Conservation (phyloP, 2,113 vertebrate species). For the Thamnaconus septentrionalis region DNA sequence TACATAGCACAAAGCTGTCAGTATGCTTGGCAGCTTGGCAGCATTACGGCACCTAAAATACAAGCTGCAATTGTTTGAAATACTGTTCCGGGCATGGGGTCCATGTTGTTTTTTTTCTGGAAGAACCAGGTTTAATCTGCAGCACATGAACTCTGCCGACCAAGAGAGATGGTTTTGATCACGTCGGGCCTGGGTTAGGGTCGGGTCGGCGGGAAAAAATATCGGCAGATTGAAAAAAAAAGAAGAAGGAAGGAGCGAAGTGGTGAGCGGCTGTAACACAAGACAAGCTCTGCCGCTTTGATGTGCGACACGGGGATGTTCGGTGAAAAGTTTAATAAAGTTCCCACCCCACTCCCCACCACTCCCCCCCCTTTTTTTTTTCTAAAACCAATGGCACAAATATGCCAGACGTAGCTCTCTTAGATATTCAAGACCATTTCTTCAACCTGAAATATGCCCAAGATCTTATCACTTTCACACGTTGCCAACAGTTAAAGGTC, state of each 20-base stretch:
- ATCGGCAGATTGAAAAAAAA: constrained; percentile 36
- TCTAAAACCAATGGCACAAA: too few relatives aligned
- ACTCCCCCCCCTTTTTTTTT: too few relatives aligned
- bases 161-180: constrained; percentile 38
- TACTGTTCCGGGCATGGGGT: background rate
- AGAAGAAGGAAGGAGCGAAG: constrained; percentile 33
- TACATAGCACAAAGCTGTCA: constrained; percentile 7
- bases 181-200: constrained; percentile 18
- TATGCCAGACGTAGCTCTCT: background rate
- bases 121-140: constrained; percentile 29
- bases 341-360: too few relatives aligned
- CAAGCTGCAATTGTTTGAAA: constrained; percentile 29
- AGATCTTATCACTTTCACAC: constrained; percentile 1
- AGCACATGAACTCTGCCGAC: constrained; percentile 23
- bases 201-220: background rate
- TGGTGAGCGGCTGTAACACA: constrained; percentile 49
- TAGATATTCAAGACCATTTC: background rate
- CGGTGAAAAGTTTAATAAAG: too few relatives aligned
- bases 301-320: background rate
- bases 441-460: background rate
- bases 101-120: constrained; percentile 16
- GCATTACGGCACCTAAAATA: constrained; percentile 38
- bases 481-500: too few relatives aligned
- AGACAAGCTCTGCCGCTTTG: constrained; percentile 10
- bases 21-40: constrained; percentile 38